Percentiles rank a stretch among this genome's conserved stretches.
Evolutionary conservation across 2,797 vertebrate species (phyloP).

Genomic region (Rhinogobio ventralis): DNA sequence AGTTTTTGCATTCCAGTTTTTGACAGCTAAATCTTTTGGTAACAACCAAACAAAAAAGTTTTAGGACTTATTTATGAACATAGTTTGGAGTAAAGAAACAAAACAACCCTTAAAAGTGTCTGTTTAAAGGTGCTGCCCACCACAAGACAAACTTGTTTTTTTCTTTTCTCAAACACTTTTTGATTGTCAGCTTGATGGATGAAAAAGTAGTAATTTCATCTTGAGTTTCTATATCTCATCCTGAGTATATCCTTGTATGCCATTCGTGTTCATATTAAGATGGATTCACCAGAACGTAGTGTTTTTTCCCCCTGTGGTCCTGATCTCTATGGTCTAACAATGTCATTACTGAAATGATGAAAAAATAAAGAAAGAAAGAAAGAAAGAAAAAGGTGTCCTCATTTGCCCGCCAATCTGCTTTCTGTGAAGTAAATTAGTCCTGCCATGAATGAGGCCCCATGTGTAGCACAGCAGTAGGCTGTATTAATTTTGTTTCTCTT

Average conservation of each 20-base stretch:
- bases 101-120: background rate
- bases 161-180: background rate
- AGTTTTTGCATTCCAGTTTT: background rate
- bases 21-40: background rate
- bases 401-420: background rate
- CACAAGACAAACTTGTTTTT: background rate
- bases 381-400: background rate
- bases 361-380: background rate
- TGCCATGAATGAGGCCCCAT: background rate
- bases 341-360: background rate
- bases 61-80: background rate
- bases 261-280: background rate
- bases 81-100: background rate
- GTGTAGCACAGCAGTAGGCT: conserved; percentile 5
- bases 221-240: background rate
- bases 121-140: background rate
- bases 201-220: background rate
- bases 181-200: background rate
- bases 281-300: background rate
- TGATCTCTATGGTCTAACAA: background rate
- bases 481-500: conserved; percentile 15
- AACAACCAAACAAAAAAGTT: conserved; percentile 5
- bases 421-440: conserved; percentile 3
- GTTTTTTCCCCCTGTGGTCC: background rate
- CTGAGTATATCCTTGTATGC: background rate